These are phyloP conservation scores for Hoplias malabaricus DNA, from an alignment of 2,113 vertebrate genomes.

Conservation along the genomic window DNA sequence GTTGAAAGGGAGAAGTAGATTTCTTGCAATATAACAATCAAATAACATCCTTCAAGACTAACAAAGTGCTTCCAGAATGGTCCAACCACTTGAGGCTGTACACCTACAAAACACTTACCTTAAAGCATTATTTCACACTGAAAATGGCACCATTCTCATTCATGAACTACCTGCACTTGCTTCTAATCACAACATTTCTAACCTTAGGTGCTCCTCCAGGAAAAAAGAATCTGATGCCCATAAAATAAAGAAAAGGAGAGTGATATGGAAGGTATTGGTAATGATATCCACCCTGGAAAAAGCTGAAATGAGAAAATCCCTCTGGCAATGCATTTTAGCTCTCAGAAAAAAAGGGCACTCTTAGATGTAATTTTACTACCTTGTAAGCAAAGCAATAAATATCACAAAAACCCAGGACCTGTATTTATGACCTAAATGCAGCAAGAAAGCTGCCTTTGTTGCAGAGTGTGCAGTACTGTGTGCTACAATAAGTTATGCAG, in stretches of 20 bases:
- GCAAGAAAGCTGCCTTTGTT: neutral
- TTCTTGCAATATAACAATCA: too few species aligned
- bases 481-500: neutral
- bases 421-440: neutral
- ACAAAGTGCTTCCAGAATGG: neutral
- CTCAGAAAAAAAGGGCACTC: neutral
- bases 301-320: neutral
- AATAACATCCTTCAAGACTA: too few species aligned
- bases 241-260: neutral
- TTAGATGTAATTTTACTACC: neutral
- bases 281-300: neutral
- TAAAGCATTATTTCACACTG: neutral
- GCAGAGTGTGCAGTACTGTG: neutral
- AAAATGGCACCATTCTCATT: neutral
- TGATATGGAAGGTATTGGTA: neutral
- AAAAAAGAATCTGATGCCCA: neutral
- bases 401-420: neutral
- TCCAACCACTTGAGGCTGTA: neutral
- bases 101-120: neutral
- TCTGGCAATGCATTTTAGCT: neutral
- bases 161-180: neutral
- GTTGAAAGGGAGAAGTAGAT: too few species aligned
- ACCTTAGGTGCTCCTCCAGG: neutral
- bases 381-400: neutral
- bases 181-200: neutral